Conservation (phyloP, 2,113 vertebrate species). For the Hippocampus comes region DNA sequence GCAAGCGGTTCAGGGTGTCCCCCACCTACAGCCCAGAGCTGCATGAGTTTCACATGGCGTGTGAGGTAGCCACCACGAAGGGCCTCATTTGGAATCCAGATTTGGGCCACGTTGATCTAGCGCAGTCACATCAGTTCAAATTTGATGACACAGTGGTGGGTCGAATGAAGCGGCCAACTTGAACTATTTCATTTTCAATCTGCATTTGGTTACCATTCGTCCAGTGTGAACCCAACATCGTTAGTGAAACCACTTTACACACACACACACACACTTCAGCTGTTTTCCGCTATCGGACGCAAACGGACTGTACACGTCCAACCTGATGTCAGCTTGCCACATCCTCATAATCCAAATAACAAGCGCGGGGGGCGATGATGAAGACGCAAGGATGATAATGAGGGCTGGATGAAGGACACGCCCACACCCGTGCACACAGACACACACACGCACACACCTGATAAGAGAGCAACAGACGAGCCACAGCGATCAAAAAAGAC, state of each 20-base stretch:
- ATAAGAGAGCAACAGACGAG: conserved; percentile 40
- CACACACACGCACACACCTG: conserved; percentile 11
- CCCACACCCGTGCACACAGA: not conserved
- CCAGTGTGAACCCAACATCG: not conserved
- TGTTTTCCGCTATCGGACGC: not conserved
- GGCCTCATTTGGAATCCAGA: not conserved
- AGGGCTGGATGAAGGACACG: conserved; percentile 47
- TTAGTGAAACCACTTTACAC: not conserved
- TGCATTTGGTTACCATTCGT: not conserved
- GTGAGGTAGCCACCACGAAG: too few species aligned
- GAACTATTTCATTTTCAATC: too few species aligned
- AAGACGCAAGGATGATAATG: conserved; percentile 49
- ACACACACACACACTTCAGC: not conserved
- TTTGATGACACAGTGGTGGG: too few species aligned
- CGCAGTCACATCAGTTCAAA: too few species aligned
- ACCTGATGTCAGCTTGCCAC: not conserved
- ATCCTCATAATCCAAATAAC: not conserved
- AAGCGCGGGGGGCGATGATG: conserved; percentile 36
- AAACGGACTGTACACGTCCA: not conserved
- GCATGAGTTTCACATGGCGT: too few species aligned
- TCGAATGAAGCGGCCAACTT: too few species aligned
- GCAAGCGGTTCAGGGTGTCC: too few species aligned
- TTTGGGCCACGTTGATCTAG: not conserved
- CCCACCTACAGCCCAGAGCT: too few species aligned
- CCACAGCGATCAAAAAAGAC: conserved; percentile 46